These are phyloP conservation scores for Lineus longissimus DNA, from an alignment of 1,140 invertebrate genomes.

Conservation along the genomic window DNA sequence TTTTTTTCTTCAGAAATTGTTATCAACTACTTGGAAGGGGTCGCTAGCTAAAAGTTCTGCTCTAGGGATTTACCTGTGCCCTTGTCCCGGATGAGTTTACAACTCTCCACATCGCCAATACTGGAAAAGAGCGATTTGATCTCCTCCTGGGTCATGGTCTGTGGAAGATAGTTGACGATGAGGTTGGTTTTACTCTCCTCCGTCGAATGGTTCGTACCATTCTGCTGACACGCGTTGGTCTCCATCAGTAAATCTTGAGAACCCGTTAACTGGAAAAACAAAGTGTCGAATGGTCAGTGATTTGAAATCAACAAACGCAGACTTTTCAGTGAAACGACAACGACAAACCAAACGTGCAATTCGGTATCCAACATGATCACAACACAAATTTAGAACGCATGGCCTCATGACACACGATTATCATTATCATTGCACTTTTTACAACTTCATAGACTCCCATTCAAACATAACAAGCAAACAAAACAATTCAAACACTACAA, in stretches of 20 bases:
- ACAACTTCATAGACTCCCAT: no score
- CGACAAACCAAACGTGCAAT: not conserved
- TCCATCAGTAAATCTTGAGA: conserved; percentile 55
- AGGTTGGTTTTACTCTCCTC: conserved; percentile 95
- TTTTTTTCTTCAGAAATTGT: no score
- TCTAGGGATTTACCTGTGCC: conserved; percentile 92
- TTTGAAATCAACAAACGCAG: not conserved
- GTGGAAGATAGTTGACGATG: conserved; percentile 98
- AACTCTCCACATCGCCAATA: conserved; percentile 98
- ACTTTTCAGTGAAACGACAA: not conserved
- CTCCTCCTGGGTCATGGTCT: conserved; percentile 99
- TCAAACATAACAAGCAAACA: no score
- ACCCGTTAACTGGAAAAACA: not conserved
- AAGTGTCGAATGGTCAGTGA: conserved; percentile 47
- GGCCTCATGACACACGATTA: not conserved
- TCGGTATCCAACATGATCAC: not conserved
- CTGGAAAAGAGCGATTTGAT: conserved; percentile 94
- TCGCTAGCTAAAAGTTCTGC: no score
- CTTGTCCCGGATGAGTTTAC: conserved; percentile 98
- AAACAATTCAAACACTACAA: no score
- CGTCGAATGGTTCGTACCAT: conserved; percentile 15
- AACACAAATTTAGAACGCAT: conserved; percentile 6
- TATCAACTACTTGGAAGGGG: no score
- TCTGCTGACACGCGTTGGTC: conserved; percentile 58
- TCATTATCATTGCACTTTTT: no score